Conservation (phyloP, 2,797 vertebrate genomes). For the Onychomys torridus region DNA sequence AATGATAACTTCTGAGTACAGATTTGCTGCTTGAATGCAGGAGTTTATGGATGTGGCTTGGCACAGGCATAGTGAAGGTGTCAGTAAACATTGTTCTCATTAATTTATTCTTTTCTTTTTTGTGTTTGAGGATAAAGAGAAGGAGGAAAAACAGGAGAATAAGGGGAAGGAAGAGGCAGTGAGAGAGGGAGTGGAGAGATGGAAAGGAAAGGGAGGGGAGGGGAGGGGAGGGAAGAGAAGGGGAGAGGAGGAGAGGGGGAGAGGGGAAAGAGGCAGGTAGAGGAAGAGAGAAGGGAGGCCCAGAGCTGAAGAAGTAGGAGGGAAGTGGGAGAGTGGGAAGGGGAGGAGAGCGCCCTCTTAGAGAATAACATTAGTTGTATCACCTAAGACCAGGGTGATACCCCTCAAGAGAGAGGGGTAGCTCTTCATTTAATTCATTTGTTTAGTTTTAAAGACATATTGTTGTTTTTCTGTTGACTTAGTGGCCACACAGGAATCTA, state of each 20-base stretch:
- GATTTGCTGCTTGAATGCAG: not conserved
- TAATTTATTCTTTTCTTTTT: not conserved
- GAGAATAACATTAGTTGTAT: not conserved
- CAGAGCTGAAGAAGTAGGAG: not conserved
- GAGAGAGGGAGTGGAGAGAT: no score
- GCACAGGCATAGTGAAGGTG: not conserved
- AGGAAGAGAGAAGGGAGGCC: not conserved
- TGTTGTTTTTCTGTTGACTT: not conserved
- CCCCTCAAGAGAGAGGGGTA: not conserved
- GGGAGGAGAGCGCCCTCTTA: not conserved
- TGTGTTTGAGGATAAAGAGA: not conserved
- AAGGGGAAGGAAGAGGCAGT: not conserved
- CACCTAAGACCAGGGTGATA: not conserved
- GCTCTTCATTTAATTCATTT: not conserved
- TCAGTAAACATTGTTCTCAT: not conserved
- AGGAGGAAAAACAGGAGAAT: not conserved
- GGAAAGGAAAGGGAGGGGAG: no score
- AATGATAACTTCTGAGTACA: not conserved
- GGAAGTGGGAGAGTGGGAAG: not conserved
- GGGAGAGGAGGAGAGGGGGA: not conserved
- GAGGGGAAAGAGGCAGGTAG: not conserved
- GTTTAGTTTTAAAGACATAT: not conserved
- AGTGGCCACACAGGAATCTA: not conserved
- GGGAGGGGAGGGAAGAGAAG: no score
- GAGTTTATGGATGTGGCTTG: not conserved